Evolutionary conservation across 1,140 invertebrate genomes (phyloP).

Genomic region (Nephotettix cincticeps): DNA sequence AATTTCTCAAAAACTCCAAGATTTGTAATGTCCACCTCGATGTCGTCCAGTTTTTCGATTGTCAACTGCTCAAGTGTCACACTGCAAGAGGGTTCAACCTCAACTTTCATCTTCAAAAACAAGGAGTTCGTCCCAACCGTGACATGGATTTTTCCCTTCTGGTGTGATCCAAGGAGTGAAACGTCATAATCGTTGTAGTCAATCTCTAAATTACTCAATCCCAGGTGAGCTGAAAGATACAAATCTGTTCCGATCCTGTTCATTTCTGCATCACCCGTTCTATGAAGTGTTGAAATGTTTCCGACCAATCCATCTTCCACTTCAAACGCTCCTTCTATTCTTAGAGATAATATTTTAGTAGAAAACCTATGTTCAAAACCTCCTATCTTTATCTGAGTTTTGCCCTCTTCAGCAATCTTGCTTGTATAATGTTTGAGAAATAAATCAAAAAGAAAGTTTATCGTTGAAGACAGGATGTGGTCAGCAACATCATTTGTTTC

Average conservation of each 20-base stretch:
- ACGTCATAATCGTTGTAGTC: slow-evolving; percentile 7
- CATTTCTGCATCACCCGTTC: slow-evolving; percentile 3
- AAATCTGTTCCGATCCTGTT: neutral
- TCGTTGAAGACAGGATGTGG: neutral
- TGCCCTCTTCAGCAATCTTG: neutral
- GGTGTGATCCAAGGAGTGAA: neutral
- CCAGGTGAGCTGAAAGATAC: neutral
- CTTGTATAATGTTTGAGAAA: slow-evolving; percentile 11
- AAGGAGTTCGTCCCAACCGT: neutral
- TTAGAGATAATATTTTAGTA: neutral
- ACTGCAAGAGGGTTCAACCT: neutral
- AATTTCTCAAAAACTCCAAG: slow-evolving; percentile 11
- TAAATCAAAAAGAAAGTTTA: neutral
- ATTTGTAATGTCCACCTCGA: slow-evolving; percentile 7
- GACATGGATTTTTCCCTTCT: slow-evolving; percentile 4
- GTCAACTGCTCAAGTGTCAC: neutral
- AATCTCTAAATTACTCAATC: neutral
- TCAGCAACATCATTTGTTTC: slow-evolving; percentile 13
- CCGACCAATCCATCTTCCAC: neutral
- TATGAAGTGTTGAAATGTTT: neutral
- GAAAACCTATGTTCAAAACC: neutral
- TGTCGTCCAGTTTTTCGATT: neutral
- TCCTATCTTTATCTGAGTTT: neutral
- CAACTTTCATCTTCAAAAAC: neutral
- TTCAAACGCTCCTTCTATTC: neutral